These are phyloP conservation scores for Cotesia glomerata DNA, from an alignment of 1,140 invertebrate species.

Conservation along the genomic window DNA sequence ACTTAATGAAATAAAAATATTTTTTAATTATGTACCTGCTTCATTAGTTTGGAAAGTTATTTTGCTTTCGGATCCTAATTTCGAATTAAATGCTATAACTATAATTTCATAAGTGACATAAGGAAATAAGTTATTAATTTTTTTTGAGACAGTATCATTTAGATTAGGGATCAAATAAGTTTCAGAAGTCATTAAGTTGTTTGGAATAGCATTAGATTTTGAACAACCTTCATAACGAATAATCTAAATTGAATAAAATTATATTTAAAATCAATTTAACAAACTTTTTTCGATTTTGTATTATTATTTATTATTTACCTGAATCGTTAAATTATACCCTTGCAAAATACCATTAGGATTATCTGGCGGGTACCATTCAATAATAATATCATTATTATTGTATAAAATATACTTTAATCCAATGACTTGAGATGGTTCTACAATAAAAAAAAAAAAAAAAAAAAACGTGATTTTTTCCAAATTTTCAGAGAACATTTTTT, in stretches of 20 bases:
- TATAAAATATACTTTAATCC: background rate
- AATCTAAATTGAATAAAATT: conserved; percentile 1
- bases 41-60: conserved; percentile 7
- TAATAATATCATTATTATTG: background rate
- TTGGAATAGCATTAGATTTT: background rate
- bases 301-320: conserved; percentile 25
- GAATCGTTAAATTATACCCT: conserved; percentile 25
- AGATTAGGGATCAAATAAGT: background rate
- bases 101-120: conserved; percentile 24
- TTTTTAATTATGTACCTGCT: conserved; percentile 20
- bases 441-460: background rate
- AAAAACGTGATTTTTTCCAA: too few relatives aligned
- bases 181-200: background rate
- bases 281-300: background rate
- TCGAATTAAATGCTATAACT: conserved; percentile 28
- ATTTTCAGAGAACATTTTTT: background rate
- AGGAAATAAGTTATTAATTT: conserved; percentile 23
- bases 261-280: background rate
- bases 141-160: background rate
- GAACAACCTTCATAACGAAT: background rate
- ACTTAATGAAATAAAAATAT: background rate
- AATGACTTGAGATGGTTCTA: conserved; percentile 30
- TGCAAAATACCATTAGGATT: conserved; percentile 22
- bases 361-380: conserved; percentile 30
- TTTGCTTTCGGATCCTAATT: background rate